phyloP scores from a whole-genome alignment of 2,797 vertebrate species.

The Naso thynnoides region DNA sequence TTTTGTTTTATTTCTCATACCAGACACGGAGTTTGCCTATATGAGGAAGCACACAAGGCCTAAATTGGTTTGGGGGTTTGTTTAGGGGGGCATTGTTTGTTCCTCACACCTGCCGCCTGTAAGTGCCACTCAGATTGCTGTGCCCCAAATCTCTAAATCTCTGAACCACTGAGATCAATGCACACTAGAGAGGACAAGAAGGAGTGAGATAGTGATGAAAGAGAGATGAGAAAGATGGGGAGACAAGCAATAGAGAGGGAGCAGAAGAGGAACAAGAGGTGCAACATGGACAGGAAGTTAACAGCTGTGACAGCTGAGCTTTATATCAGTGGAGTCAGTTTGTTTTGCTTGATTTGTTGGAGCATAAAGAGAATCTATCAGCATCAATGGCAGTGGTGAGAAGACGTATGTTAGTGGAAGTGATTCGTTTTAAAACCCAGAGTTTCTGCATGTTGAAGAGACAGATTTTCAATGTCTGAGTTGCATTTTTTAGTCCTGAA shows the following conservation, averaged over 20 bases:
- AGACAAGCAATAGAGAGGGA: conserved; percentile 35
- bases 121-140: conserved; percentile 72
- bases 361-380: conserved; percentile 15
- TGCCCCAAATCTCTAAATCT: conserved; percentile 76
- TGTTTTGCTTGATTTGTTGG: conserved; percentile 52
- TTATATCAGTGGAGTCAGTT: conserved; percentile 40
- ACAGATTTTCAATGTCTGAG: not conserved
- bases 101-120: conserved; percentile 72
- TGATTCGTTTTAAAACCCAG: conserved; percentile 5
- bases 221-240: conserved; percentile 52
- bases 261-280: conserved; percentile 30
- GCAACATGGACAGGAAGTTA: conserved; percentile 32
- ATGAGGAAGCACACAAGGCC: conserved; percentile 72
- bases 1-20: conserved; percentile 71
- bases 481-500: not conserved
- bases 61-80: conserved; percentile 82
- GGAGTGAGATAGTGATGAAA: conserved; percentile 54
- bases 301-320: conserved; percentile 48
- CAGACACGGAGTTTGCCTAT: conserved; percentile 75
- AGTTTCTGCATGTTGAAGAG: not conserved
- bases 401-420: conserved; percentile 24
- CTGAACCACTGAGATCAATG: conserved; percentile 74
- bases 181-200: conserved; percentile 70
- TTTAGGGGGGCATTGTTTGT: conserved; percentile 75
- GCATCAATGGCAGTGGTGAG: conserved; percentile 12